A percentile compares a stretch with the other conserved stretches of the same genome.
Evolutionary conservation across 2,113 vertebrate species (phyloP).

Genomic region (Tympanuchus pallidicinctus): DNA sequence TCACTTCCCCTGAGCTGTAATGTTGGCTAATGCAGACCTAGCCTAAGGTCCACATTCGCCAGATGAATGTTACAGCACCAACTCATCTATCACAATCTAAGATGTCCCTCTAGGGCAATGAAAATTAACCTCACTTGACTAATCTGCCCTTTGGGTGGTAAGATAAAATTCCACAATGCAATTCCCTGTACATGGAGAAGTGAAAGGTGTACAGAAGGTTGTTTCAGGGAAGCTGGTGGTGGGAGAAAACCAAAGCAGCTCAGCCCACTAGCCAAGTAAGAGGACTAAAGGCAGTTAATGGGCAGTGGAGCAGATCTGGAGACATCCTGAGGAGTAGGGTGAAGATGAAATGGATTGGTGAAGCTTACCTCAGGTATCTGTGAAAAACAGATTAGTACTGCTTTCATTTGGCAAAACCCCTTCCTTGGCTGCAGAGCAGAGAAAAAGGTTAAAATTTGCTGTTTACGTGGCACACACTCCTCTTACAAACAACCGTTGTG

Average conservation of each 20-base stretch:
- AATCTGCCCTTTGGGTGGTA: not conserved
- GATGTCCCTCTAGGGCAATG: not conserved
- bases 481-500: conserved; percentile 13
- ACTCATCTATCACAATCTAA: not conserved
- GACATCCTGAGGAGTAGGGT: not conserved
- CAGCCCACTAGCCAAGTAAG: not conserved
- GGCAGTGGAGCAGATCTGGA: not conserved
- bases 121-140: not conserved
- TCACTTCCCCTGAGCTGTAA: not conserved
- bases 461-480: not conserved
- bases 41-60: not conserved
- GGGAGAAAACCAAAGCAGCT: not conserved
- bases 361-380: not conserved
- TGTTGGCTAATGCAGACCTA: not conserved
- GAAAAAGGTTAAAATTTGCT: not conserved
- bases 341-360: not conserved
- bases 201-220: not conserved
- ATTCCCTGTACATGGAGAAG: not conserved
- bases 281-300: not conserved
- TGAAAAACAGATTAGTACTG: not conserved
- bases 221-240: not conserved
- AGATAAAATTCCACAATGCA: not conserved
- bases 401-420: not conserved
- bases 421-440: not conserved
- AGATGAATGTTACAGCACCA: not conserved